Percentiles rank a stretch among this genome's conserved stretches.
phyloP scores from a whole-genome alignment of 2,888 invertebrate species.

The Chrysopilus asiliformis region DNA sequence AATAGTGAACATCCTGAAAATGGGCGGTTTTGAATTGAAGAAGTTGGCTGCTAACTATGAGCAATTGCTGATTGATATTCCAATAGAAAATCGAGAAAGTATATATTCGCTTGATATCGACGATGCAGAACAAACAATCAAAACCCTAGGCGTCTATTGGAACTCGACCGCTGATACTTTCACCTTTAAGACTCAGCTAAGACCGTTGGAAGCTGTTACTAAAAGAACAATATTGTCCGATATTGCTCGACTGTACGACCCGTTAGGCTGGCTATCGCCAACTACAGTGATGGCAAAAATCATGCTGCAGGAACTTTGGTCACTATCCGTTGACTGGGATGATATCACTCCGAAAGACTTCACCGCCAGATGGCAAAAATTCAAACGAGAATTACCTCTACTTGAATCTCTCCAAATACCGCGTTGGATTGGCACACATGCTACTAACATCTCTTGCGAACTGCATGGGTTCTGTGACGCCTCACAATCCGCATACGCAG shows the following conservation, averaged over 20 bases:
- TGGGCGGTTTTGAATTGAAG: slow-evolving; percentile 3
- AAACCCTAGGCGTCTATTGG: slow-evolving; percentile 6
- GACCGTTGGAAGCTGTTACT: neutral
- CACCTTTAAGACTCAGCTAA: neutral
- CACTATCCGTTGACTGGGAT: slow-evolving; percentile 2
- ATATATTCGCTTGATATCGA: neutral
- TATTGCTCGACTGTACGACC: slow-evolving; percentile 6
- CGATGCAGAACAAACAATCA: neutral
- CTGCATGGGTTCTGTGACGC: slow-evolving; percentile 5
- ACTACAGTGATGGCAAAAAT: slow-evolving; percentile 1
- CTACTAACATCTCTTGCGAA: neutral
- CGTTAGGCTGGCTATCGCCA: slow-evolving; percentile 5
- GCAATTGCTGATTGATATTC: neutral
- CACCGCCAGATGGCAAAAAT: neutral
- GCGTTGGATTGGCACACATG: neutral
- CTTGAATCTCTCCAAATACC: slow-evolving; percentile 3
- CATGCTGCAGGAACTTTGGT: neutral
- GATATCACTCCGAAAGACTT: neutral
- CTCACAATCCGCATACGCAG: neutral
- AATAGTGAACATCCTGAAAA: neutral
- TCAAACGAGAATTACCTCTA: neutral
- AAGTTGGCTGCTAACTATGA: slow-evolving; percentile 4
- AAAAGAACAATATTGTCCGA: slow-evolving; percentile 3
- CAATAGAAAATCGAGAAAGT: neutral
- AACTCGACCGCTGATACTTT: slow-evolving; percentile 4